Evolutionary conservation across 2,113 vertebrate genomes (phyloP).

Genomic region (Nothoprocta perdicaria): DNA sequence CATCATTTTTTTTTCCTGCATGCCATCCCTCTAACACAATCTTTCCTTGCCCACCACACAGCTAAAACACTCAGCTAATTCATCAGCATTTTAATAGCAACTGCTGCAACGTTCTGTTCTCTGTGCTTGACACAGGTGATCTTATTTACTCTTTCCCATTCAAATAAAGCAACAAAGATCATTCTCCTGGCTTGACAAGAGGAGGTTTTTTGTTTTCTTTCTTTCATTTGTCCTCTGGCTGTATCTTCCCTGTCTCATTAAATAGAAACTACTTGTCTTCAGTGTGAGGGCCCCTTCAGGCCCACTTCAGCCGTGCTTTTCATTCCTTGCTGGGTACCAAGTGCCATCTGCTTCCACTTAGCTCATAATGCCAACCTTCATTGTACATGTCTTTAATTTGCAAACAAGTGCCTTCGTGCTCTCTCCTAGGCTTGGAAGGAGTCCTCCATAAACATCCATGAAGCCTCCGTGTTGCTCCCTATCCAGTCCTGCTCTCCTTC

Average conservation of each 20-base stretch:
- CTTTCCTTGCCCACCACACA: not conserved
- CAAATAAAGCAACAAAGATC: constrained; percentile 37
- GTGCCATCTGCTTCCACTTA: constrained; percentile 54
- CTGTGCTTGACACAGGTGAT: not conserved
- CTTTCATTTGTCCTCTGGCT: constrained; percentile 45
- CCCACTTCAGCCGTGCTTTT: constrained; percentile 29
- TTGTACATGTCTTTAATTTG: constrained; percentile 7
- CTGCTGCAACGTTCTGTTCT: not conserved
- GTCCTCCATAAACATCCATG: not conserved
- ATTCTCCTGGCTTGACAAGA: not conserved
- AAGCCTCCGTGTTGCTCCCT: not conserved
- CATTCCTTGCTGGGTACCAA: constrained; percentile 44
- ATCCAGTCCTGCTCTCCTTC: not conserved
- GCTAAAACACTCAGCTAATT: not conserved
- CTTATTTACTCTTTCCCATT: not conserved
- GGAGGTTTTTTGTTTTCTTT: not conserved
- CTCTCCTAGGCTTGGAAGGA: not conserved
- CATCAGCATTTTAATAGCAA: not conserved
- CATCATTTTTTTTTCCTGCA: not conserved
- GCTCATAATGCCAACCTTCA: constrained; percentile 26
- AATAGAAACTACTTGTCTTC: constrained; percentile 43
- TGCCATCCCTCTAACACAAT: not conserved
- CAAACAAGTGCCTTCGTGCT: not conserved
- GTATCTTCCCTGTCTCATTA: constrained; percentile 37
- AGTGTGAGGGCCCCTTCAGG: constrained; percentile 37